phyloP scores from a whole-genome alignment of 2,113 vertebrate species.

The Oenanthe melanoleuca region DNA sequence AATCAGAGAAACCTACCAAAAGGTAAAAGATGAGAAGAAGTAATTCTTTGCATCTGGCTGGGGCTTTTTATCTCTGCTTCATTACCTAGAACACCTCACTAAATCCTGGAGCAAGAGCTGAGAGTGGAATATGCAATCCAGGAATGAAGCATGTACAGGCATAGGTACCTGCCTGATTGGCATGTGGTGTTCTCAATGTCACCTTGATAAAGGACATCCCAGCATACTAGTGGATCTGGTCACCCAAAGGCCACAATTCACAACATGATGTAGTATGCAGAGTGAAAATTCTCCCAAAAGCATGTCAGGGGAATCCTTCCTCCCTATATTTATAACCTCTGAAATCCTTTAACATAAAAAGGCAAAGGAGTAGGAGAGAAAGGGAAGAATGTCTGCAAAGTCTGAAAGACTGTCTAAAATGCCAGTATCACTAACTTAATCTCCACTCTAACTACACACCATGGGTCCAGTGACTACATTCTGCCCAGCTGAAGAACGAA shows the following conservation, averaged over 20 bases:
- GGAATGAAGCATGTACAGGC: not conserved
- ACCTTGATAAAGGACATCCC: not conserved
- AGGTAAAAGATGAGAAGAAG: not conserved
- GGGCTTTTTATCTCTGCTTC: not conserved
- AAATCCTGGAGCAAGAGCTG: not conserved
- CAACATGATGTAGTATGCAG: not conserved
- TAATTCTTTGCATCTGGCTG: accelerated
- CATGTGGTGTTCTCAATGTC: not conserved
- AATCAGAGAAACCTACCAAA: not conserved
- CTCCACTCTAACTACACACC: too few relatives aligned
- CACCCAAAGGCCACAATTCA: not conserved
- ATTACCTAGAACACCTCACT: not conserved
- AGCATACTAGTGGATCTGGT: too few relatives aligned
- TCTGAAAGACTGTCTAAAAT: not conserved
- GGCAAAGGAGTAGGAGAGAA: not conserved
- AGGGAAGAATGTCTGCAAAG: too few relatives aligned
- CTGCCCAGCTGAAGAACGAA: not conserved
- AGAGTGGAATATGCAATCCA: not conserved
- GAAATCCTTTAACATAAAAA: too few relatives aligned
- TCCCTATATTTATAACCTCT: not conserved
- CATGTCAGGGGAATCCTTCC: not conserved
- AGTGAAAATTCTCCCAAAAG: not conserved
- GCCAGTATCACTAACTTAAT: not conserved
- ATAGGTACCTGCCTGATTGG: not conserved
- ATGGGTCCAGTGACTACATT: not conserved